Base-by-base conservation (phyloP, 2,888 invertebrate species). In the Cheilosia variabilis region DNA sequence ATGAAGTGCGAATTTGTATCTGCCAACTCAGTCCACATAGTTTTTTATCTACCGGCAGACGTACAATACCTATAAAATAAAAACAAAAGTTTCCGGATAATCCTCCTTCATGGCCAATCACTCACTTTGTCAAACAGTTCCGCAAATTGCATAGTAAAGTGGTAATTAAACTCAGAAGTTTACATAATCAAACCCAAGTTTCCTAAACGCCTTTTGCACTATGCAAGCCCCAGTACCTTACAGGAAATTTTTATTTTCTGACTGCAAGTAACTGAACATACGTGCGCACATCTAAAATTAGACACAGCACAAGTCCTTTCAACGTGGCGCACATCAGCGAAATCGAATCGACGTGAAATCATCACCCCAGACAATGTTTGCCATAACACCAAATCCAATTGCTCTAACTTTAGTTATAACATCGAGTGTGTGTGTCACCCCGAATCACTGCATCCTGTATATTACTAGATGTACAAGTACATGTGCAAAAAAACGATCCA, bases 271-370 rank as follows among this genome's bases (percentile, higher is more conserved):
- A 37, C 60, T 52, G 37, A 27, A 27, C 4, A 13, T 37, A 53
- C 27, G 24, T 63, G 62, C 3, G 37, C 19, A 50, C 10, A 72
- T 24, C 31, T 41, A 17, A 75, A 53, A 41, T 45, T 52, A 65
- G 31, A 69, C 55, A 24, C 53, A 50, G n/a, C 55, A 41, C n/a
- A 58, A 65, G 53, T 66, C 43, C 71, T 62, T 77, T 31, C 60
- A 58, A 53, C 19, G 43, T 41, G 50, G n/a, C 47, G 47, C 37
- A 13, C 65, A 60, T 76, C 45, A 60, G 15, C 27, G 60, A 66
- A 53, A 63, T 65, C 65, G 41, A 71, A 71, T 71, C 37, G 52
- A 72, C 47, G 47, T 82, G 66, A 62, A 82, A 83, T 78, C 78
- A 62, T 78, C 71, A 71, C 41, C 47, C 57, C 50, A 63, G 50